phyloP scores from a whole-genome alignment of 1,140 invertebrate genomes.

The Apis florea region DNA sequence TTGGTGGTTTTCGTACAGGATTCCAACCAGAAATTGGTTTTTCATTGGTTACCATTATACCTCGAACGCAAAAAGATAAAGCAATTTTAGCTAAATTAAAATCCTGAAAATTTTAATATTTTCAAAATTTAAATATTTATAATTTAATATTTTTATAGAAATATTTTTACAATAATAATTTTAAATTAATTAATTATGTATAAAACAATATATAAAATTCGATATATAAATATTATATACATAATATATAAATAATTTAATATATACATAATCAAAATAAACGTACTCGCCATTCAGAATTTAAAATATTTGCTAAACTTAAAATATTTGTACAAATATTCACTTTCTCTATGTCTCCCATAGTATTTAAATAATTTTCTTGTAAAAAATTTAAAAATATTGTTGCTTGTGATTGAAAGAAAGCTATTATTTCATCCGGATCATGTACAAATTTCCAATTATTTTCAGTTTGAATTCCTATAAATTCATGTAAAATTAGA shows the following conservation, averaged over 20 bases:
- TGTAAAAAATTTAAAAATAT: conserved; percentile 85
- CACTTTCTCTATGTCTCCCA: conserved; percentile 82
- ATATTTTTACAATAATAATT: neutral
- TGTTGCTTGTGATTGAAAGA: conserved; percentile 83
- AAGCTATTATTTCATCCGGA: conserved; percentile 84
- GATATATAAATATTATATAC: no score
- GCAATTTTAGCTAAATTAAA: conserved; percentile 70
- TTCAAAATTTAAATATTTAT: neutral
- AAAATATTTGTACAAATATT: conserved; percentile 82
- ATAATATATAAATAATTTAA: no score
- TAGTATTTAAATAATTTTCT: conserved; percentile 88
- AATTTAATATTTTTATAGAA: neutral
- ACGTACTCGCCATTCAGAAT: conserved; percentile 85
- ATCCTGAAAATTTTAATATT: conserved; percentile 64
- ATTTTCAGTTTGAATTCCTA: conserved; percentile 42
- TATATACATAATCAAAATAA: neutral
- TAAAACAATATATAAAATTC: neutral
- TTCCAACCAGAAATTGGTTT: conserved; percentile 86
- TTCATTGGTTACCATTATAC: conserved; percentile 86
- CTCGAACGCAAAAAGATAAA: conserved; percentile 82
- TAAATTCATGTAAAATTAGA: neutral
- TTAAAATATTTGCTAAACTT: conserved; percentile 83
- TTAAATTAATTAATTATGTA: neutral
- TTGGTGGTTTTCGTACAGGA: conserved; percentile 84
- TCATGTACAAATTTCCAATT: conserved; percentile 81